A percentile compares a stretch with the other conserved stretches of the same genome.
Conservation (phyloP, 2,113 vertebrate genomes). For the Anoura caudifer region DNA sequence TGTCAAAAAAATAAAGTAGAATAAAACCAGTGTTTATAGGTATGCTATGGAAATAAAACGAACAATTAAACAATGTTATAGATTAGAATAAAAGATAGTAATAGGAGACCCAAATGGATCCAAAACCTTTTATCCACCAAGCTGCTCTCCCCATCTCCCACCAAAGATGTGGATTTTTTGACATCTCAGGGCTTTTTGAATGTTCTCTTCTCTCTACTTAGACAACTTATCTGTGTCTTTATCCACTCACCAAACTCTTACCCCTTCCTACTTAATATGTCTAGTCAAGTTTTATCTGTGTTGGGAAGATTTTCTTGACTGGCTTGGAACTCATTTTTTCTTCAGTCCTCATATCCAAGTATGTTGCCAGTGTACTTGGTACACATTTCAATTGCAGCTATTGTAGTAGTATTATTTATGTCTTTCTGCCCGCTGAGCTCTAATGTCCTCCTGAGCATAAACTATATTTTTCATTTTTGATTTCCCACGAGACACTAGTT, state of each 20-base stretch:
- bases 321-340: not conserved
- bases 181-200: not conserved
- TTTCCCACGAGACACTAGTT: not conserved
- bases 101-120: not conserved
- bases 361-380: not conserved
- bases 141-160: rapidly evolving
- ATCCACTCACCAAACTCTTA: not conserved
- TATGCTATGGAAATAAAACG: not conserved
- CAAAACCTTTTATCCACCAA: not conserved
- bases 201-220: not conserved
- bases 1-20: not conserved
- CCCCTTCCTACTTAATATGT: not conserved
- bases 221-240: not conserved
- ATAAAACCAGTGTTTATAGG: not conserved
- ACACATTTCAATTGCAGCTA: not conserved
- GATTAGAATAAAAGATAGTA: not conserved
- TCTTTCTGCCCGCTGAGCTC: not conserved
- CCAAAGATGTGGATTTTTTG: not conserved
- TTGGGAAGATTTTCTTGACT: not conserved
- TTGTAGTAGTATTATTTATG: not conserved
- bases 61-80: not conserved
- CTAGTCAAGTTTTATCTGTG: not conserved
- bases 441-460: not conserved
- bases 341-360: not conserved
- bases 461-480: not conserved